Evolutionary conservation across 1,140 invertebrate genomes (phyloP).

Genomic region (Oreohelix idahoensis): DNA sequence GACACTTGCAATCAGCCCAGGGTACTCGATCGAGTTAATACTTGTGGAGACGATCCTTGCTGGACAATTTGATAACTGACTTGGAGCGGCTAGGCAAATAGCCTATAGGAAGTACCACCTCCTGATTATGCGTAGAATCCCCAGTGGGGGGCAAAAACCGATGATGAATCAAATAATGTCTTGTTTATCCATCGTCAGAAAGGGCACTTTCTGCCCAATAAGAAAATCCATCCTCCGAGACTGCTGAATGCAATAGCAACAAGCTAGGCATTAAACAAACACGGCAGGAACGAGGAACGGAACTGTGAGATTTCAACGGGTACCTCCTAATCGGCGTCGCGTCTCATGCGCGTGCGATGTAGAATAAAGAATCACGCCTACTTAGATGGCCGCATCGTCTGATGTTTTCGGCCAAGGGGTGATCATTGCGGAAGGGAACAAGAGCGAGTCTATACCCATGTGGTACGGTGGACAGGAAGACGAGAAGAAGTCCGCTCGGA

Average conservation of each 20-base stretch:
- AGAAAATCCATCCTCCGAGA: background rate
- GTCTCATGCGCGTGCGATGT: background rate
- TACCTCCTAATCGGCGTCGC: background rate
- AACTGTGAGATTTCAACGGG: background rate
- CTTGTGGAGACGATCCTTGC: background rate
- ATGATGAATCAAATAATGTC: background rate
- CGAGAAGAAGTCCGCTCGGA: background rate
- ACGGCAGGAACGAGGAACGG: background rate
- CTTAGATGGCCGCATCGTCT: background rate
- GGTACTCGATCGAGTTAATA: slow-evolving; percentile 5
- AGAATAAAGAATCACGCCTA: background rate
- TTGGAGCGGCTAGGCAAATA: slow-evolving; percentile 1
- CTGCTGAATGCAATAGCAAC: background rate
- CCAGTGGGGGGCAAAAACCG: too few relatives aligned
- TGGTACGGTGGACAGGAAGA: slow-evolving; percentile 25
- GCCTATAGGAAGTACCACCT: slow-evolving; percentile 29
- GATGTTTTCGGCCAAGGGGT: slow-evolving; percentile 20
- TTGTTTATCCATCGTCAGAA: background rate
- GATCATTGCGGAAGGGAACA: background rate
- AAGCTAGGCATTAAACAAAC: background rate
- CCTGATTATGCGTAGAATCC: background rate
- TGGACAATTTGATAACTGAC: background rate
- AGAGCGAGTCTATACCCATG: background rate
- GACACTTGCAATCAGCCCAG: slow-evolving; percentile 36
- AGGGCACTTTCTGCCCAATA: background rate